These are phyloP conservation scores for Macroglossus sobrinus DNA, from an alignment of 2,113 vertebrate genomes.

Conservation along the genomic window DNA sequence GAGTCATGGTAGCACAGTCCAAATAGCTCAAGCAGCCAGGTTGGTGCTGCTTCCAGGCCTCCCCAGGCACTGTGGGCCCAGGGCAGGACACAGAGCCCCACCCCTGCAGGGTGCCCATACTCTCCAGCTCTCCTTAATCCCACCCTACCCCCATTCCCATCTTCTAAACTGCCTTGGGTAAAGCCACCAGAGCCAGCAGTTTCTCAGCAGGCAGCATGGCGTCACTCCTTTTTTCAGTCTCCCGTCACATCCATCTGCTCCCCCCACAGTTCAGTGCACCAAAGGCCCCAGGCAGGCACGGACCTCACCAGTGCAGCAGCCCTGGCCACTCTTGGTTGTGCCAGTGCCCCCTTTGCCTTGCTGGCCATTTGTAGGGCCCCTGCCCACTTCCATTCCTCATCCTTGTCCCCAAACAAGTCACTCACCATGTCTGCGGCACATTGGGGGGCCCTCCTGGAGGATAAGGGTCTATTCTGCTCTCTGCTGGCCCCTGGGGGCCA, in stretches of 20 bases:
- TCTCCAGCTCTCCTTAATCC: background rate
- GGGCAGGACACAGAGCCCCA: background rate
- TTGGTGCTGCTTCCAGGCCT: background rate
- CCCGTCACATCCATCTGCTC: background rate
- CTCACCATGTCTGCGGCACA: background rate
- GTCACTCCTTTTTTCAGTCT: background rate
- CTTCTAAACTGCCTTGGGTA: background rate
- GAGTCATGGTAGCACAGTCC: background rate
- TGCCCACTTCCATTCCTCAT: background rate
- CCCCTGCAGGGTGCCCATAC: background rate
- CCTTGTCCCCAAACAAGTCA: background rate
- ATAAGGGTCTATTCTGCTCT: background rate
- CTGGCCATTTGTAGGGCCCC: background rate
- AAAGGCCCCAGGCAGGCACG: fast-evolving
- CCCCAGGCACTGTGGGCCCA: background rate
- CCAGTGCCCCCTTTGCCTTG: background rate
- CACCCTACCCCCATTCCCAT: background rate
- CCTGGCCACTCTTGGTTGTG: background rate
- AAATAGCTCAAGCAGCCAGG: background rate
- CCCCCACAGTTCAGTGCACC: background rate
- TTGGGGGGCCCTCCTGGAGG: background rate
- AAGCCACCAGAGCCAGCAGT: background rate
- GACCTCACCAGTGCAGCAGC: background rate
- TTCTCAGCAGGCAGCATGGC: background rate
- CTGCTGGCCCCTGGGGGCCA: background rate